phyloP scores from a whole-genome alignment of 1,140 invertebrate species.

The Ganaspis sp. region DNA sequence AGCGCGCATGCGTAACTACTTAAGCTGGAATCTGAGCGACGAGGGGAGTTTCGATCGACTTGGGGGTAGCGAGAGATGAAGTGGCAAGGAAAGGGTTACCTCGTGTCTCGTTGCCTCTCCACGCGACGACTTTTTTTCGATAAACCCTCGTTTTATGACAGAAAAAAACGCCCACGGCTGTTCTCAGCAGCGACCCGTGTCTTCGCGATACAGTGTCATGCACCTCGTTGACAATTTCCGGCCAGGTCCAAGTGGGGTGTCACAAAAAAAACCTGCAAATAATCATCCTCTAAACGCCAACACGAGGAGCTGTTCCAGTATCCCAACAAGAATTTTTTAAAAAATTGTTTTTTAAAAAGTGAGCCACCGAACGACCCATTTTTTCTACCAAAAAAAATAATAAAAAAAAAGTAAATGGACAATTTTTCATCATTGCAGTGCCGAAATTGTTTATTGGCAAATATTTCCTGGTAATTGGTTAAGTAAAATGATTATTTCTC shows the following conservation, averaged over 20 bases:
- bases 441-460: no score
- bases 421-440: no score
- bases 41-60: conserved; percentile 67
- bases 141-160: conserved; percentile 38
- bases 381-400: no score
- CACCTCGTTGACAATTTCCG: conserved; percentile 12
- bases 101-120: conserved; percentile 5
- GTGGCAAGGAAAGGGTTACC: conserved; percentile 37
- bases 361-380: background rate
- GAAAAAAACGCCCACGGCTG: conserved; percentile 26
- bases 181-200: background rate
- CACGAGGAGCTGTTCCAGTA: conserved; percentile 2
- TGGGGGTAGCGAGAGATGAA: conserved; percentile 48
- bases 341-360: conserved; percentile 2
- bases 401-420: no score
- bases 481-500: background rate
- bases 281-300: background rate
- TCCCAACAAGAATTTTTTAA: background rate
- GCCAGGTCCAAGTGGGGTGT: conserved; percentile 6
- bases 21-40: conserved; percentile 33
- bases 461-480: background rate
- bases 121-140: conserved; percentile 30
- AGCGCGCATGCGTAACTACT: conserved; percentile 51
- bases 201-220: conserved; percentile 19
- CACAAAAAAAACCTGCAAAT: background rate